Evolutionary conservation across 1,140 invertebrate species (phyloP).

Genomic region (Bilobella aurantiaca): DNA sequence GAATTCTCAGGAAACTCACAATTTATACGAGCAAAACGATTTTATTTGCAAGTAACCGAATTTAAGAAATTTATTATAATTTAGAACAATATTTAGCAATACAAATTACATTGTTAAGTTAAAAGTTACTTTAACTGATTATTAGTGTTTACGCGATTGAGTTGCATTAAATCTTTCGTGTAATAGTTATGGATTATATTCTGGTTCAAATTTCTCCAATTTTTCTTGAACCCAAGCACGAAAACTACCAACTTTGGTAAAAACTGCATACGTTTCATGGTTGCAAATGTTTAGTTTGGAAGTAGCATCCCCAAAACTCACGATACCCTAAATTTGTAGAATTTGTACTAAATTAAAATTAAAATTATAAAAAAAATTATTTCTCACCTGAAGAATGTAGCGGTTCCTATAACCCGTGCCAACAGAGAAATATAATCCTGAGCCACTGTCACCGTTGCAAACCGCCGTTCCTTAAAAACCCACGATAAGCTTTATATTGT

Average conservation of each 20-base stretch:
- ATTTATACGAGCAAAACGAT: neutral
- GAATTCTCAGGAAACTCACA: neutral
- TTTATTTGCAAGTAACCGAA: neutral
- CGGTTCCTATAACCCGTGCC: neutral
- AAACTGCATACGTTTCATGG: neutral
- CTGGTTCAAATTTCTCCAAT: neutral
- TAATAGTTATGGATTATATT: neutral
- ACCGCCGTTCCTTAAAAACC: neutral
- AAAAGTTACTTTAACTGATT: neutral
- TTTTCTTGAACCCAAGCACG: neutral
- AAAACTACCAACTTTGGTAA: neutral
- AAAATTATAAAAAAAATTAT: neutral
- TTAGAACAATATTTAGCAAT: too few species aligned
- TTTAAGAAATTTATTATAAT: too few species aligned
- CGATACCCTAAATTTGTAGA: neutral
- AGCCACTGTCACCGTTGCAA: slow-evolving; percentile 5
- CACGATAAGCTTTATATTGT: neutral
- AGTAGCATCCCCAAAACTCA: neutral
- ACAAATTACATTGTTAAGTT: neutral
- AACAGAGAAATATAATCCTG: neutral
- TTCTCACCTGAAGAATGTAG: neutral
- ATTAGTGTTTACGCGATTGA: too few species aligned
- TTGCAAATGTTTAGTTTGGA: neutral
- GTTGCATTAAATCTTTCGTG: neutral
- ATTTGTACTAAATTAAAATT: neutral